Conservation (phyloP, 2,888 invertebrate species). For the Antitype chi region DNA sequence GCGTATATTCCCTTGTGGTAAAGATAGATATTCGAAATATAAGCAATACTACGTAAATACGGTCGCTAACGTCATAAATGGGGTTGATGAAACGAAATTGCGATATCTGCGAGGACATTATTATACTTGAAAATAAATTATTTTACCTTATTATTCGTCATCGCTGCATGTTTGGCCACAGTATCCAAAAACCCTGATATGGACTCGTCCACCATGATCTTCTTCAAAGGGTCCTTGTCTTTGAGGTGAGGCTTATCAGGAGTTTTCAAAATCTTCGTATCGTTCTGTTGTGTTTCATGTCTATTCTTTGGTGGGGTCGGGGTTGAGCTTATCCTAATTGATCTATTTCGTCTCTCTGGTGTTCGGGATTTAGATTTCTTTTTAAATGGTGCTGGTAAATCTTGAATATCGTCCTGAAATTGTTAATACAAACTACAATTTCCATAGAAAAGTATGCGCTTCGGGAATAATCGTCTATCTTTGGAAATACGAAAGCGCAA, state of each 20-base stretch:
- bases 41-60: background rate
- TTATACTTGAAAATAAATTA: background rate
- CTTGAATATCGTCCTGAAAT: constrained; percentile 72
- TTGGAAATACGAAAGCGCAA: background rate
- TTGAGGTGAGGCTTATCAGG: constrained; percentile 71
- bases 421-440: background rate
- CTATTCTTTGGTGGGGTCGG: constrained; percentile 71
- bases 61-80: background rate
- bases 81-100: background rate
- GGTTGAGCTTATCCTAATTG: constrained; percentile 73
- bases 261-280: constrained; percentile 68
- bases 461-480: no score
- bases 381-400: constrained; percentile 67
- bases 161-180: constrained; percentile 72
- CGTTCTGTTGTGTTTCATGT: constrained; percentile 45
- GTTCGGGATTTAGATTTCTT: constrained; percentile 62
- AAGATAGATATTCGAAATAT: background rate
- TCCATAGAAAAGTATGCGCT: background rate
- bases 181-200: constrained; percentile 73
- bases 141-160: constrained; percentile 72
- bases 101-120: no score
- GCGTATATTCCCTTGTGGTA: background rate
- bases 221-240: constrained; percentile 76
- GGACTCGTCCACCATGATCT: constrained; percentile 76
- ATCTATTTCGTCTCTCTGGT: constrained; percentile 67